Conservation (phyloP, 2,113 vertebrate genomes). For the Siphamia tubifer region DNA sequence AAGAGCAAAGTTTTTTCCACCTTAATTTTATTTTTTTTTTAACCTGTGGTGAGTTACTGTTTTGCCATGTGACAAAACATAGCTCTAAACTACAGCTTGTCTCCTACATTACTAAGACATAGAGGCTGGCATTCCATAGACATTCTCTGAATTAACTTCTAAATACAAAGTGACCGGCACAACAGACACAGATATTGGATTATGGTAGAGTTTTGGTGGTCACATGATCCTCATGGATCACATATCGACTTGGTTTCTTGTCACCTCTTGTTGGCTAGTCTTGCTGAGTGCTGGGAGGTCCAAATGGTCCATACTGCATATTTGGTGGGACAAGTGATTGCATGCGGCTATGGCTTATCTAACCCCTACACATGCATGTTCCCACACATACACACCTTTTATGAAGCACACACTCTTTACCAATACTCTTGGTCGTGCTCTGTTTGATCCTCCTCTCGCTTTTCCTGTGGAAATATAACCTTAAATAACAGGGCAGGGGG, state of each 20-base stretch:
- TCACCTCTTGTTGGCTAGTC: conserved; percentile 44
- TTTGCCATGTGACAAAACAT: neutral
- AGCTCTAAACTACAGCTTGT: neutral
- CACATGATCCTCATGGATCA: conserved; percentile 56
- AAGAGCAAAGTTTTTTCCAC: conserved; percentile 37
- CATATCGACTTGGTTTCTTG: conserved; percentile 27
- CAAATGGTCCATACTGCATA: neutral
- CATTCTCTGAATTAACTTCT: conserved; percentile 1
- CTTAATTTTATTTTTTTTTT: neutral
- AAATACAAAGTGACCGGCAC: neutral
- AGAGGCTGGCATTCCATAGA: neutral
- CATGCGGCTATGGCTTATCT: conserved; percentile 24
- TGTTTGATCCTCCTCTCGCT: too few relatives aligned
- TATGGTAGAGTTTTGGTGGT: conserved; percentile 43
- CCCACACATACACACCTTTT: neutral
- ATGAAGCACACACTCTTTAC: too few relatives aligned
- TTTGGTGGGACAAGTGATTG: conserved; percentile 12
- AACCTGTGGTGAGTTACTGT: neutral
- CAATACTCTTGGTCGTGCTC: neutral
- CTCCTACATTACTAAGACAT: neutral
- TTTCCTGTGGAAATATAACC: too few relatives aligned
- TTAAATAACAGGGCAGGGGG: too few relatives aligned
- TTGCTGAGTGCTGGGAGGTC: conserved; percentile 38
- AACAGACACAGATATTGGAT: conserved; percentile 44
- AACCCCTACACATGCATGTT: neutral